A percentile compares a stretch with the other conserved stretches of the same genome.
Conservation (phyloP, 1,140 invertebrate genomes). For the Drosophila orena region DNA sequence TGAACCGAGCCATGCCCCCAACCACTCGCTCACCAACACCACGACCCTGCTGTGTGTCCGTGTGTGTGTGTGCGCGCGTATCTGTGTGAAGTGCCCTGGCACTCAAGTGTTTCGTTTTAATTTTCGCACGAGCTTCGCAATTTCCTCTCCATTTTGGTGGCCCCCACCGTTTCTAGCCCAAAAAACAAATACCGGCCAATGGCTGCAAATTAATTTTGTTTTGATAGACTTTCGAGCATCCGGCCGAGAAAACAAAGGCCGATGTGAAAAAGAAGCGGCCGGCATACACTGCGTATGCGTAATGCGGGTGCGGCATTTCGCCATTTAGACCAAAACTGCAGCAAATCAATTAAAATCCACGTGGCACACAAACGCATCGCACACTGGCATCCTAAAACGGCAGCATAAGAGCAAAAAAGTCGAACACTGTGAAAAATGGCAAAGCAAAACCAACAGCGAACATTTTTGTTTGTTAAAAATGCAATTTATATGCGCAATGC, state of each 20-base stretch:
- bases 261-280: slow-evolving; percentile 16
- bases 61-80: slow-evolving; percentile 6
- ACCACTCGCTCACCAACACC: not conserved
- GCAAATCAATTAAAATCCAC: slow-evolving; percentile 72
- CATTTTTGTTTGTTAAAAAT: slow-evolving; percentile 75
- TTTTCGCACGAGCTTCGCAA: slow-evolving; percentile 68
- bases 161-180: slow-evolving; percentile 12
- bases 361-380: not conserved
- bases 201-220: slow-evolving; percentile 78
- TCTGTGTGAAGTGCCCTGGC: slow-evolving; percentile 61
- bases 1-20: slow-evolving; percentile 36
- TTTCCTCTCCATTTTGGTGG: not conserved
- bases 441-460: slow-evolving; percentile 59
- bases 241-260: slow-evolving; percentile 37
- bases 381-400: slow-evolving; percentile 20
- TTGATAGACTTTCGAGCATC: slow-evolving; percentile 75
- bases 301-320: slow-evolving; percentile 46
- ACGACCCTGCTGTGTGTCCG: not conserved
- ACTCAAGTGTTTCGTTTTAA: slow-evolving; percentile 83
- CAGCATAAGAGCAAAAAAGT: not conserved
- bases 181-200: slow-evolving; percentile 54
- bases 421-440: slow-evolving; percentile 9
- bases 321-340: slow-evolving; percentile 57
- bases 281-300: slow-evolving; percentile 58
- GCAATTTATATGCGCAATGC: slow-evolving; percentile 77